phyloP scores from a whole-genome alignment of 1,140 invertebrate species.

The Brachionus rubens region DNA sequence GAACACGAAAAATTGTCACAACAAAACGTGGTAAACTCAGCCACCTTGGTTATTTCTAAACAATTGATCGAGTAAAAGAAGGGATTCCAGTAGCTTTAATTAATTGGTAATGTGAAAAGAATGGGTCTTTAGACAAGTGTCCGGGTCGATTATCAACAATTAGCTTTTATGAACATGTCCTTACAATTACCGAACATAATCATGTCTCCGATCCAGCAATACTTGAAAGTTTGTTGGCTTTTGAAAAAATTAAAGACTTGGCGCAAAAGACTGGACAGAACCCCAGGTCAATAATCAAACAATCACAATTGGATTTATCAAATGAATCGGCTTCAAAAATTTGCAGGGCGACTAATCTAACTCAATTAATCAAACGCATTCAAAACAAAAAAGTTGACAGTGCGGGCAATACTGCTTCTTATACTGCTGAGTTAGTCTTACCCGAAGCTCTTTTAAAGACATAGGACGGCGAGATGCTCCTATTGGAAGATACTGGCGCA shows the following conservation, averaged over 20 bases:
- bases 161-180: not conserved
- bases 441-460: not conserved
- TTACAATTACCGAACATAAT: not conserved
- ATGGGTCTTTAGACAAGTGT: not conserved
- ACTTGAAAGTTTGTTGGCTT: not conserved
- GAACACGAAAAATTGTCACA: not conserved
- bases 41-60: not conserved
- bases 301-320: not conserved
- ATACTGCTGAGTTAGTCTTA: not conserved
- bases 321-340: conserved; percentile 9
- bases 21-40: conserved; percentile 1
- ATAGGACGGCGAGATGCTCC: not conserved
- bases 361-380: conserved; percentile 1
- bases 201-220: not conserved
- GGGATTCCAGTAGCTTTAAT: not conserved
- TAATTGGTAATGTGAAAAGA: not conserved
- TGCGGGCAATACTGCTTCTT: not conserved
- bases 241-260: not conserved
- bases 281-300: conserved; percentile 7
- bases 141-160: not conserved
- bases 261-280: not conserved
- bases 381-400: not conserved
- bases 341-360: not conserved
- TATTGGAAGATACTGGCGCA: conserved; percentile 1
- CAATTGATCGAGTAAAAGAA: not conserved